These are phyloP conservation scores for Aythya fuligula DNA, from an alignment of 2,797 vertebrate genomes.

Conservation along the genomic window DNA sequence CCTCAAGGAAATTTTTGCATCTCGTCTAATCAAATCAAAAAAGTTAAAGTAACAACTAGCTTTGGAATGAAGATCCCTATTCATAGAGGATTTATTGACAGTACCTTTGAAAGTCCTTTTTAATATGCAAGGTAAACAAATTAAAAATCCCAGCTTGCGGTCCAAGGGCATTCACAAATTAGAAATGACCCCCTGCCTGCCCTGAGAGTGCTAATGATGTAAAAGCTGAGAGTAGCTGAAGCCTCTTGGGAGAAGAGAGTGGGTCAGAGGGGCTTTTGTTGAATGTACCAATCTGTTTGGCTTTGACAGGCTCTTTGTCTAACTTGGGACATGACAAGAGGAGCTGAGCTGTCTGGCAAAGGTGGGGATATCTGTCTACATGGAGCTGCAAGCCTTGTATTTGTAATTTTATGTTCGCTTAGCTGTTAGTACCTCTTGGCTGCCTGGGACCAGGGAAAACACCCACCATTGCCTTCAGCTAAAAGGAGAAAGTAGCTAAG, in stretches of 20 bases:
- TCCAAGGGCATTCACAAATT: slow-evolving; percentile 75
- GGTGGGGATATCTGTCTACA: neutral
- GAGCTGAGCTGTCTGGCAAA: neutral
- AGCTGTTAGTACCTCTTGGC: neutral
- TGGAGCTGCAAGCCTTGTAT: neutral
- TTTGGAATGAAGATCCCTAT: slow-evolving; percentile 43
- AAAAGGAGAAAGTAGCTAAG: neutral
- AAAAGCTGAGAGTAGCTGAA: slow-evolving; percentile 33
- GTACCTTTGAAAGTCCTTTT: slow-evolving; percentile 52
- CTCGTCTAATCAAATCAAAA: neutral
- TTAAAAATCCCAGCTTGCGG: slow-evolving; percentile 65
- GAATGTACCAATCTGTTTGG: slow-evolving; percentile 44
- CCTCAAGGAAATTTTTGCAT: neutral
- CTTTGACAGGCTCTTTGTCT: slow-evolving; percentile 52
- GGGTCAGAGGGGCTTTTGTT: slow-evolving; percentile 39
- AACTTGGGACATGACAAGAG: slow-evolving; percentile 25
- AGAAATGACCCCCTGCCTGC: slow-evolving; percentile 41
- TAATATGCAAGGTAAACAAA: slow-evolving; percentile 72
- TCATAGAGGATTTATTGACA: slow-evolving; percentile 55
- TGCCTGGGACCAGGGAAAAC: neutral
- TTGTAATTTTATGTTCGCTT: neutral
- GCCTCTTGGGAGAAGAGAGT: slow-evolving; percentile 11
- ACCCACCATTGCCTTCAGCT: neutral
- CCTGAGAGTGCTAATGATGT: slow-evolving; percentile 46
- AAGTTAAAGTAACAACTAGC: slow-evolving; percentile 13